These are phyloP conservation scores for Sarcophaga carnaria DNA, from an alignment of 2,888 invertebrate genomes.

Conservation along the genomic window DNA sequence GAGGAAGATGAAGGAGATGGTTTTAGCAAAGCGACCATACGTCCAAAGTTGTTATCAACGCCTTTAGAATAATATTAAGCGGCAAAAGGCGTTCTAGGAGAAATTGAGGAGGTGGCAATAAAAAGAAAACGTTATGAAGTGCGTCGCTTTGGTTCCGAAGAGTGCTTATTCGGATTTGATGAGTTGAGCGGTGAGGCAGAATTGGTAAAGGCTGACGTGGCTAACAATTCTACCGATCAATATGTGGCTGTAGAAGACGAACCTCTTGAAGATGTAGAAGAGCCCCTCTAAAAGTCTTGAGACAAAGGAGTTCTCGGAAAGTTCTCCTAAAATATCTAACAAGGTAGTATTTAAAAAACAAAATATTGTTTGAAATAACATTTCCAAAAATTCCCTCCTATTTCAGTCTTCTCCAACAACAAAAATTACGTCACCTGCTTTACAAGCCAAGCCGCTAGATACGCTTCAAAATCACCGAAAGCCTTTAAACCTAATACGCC, in stretches of 20 bases:
- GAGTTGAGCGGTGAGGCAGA: slow-evolving; percentile 71
- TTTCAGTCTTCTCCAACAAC: slow-evolving; percentile 30
- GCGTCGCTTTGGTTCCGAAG: slow-evolving; percentile 69
- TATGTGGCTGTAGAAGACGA: background rate
- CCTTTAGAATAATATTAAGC: slow-evolving; percentile 41
- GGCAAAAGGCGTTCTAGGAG: slow-evolving; percentile 54
- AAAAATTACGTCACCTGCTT: slow-evolving; percentile 19
- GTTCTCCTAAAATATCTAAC: slow-evolving; percentile 59
- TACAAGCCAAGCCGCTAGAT: slow-evolving; percentile 36
- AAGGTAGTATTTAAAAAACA: slow-evolving; percentile 49
- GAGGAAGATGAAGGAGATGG: too few relatives aligned
- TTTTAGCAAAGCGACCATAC: too few relatives aligned
- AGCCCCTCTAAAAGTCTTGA: slow-evolving; percentile 2
- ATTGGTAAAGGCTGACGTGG: slow-evolving; percentile 13
- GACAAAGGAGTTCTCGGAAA: background rate
- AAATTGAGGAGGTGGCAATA: slow-evolving; percentile 51
- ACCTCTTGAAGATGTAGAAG: slow-evolving; percentile 10
- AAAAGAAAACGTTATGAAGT: slow-evolving; percentile 70
- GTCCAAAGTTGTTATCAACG: background rate
- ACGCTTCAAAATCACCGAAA: slow-evolving; percentile 37
- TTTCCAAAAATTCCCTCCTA: background rate
- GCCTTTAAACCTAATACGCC: too few relatives aligned
- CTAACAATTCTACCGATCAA: slow-evolving; percentile 34
- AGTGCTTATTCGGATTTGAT: slow-evolving; percentile 71
- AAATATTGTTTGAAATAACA: too few relatives aligned